These are phyloP conservation scores for Clamator glandarius DNA, from an alignment of 2,797 vertebrate species.

Conservation along the genomic window DNA sequence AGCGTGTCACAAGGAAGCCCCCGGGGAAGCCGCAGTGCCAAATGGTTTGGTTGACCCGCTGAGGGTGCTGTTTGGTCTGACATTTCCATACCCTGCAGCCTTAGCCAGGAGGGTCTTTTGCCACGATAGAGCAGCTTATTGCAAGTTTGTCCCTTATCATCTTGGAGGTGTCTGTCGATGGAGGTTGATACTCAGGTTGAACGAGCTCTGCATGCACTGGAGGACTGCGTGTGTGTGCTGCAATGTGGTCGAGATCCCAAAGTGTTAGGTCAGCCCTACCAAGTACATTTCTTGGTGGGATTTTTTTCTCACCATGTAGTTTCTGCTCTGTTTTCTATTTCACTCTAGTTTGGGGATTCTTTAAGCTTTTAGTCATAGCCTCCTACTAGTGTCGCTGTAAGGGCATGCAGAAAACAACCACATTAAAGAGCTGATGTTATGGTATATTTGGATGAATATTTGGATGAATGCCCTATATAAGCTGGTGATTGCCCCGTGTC, in stretches of 20 bases:
- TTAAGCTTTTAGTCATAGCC: neutral
- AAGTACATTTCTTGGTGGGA: neutral
- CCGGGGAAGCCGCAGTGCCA: rapidly evolving
- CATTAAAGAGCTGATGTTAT: neutral
- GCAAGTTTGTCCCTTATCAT: neutral
- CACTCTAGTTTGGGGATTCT: neutral
- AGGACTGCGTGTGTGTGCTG: neutral
- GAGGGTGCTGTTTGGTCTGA: neutral
- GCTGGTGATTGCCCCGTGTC: neutral
- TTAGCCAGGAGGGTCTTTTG: neutral
- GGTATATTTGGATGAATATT: neutral
- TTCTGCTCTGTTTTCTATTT: neutral
- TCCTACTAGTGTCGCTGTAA: neutral
- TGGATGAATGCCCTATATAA: neutral
- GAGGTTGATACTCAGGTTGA: neutral
- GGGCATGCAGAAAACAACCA: neutral
- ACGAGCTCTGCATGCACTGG: neutral
- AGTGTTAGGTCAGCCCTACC: neutral
- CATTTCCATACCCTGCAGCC: neutral
- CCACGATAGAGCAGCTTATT: neutral
- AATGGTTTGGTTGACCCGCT: neutral
- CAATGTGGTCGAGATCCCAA: neutral
- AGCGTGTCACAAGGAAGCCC: neutral
- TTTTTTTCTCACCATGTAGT: neutral
- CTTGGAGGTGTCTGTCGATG: neutral